Conservation (phyloP, 2,797 vertebrate species). For the Nyctalus aviator region DNA sequence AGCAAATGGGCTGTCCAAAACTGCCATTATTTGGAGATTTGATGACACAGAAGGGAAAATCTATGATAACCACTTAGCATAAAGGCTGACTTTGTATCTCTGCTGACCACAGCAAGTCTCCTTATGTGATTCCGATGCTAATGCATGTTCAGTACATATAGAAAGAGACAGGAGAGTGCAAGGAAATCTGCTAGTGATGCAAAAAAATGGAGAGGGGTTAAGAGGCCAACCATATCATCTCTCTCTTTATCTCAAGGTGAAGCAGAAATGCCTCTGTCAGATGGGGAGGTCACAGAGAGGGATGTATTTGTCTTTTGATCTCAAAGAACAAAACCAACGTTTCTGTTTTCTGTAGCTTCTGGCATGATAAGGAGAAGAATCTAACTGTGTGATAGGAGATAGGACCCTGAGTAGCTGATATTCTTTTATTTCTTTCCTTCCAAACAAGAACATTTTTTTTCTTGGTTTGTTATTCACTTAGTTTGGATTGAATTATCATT, state of each 20-base stretch:
- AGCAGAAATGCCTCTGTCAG: conserved; percentile 40
- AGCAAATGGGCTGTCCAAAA: not conserved
- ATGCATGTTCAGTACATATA: conserved; percentile 56
- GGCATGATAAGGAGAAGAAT: conserved; percentile 54
- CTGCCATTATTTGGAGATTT: conserved; percentile 48
- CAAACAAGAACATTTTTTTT: not conserved
- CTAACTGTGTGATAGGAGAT: not conserved
- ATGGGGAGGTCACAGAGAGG: conserved; percentile 53
- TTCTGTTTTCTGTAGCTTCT: conserved; percentile 53
- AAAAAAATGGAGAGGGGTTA: conserved; percentile 63
- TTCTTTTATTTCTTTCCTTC: conserved; percentile 31
- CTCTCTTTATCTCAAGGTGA: conserved; percentile 72
- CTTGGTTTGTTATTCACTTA: not conserved
- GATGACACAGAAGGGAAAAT: conserved; percentile 37
- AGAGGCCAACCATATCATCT: conserved; percentile 27
- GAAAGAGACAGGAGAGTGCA: not conserved
- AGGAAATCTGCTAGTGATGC: conserved; percentile 70
- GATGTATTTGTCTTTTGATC: conserved; percentile 69
- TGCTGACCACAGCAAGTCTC: conserved; percentile 66
- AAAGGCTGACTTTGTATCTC: conserved; percentile 10
- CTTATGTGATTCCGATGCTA: conserved; percentile 67
- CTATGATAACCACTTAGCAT: conserved; percentile 53
- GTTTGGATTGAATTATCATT: conserved; percentile 8
- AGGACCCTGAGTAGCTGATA: not conserved
- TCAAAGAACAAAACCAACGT: conserved; percentile 51